A percentile compares a stretch with the other conserved stretches of the same genome.
Evolutionary conservation across 2,888 invertebrate genomes (phyloP).

Genomic region (Blera fallax): DNA sequence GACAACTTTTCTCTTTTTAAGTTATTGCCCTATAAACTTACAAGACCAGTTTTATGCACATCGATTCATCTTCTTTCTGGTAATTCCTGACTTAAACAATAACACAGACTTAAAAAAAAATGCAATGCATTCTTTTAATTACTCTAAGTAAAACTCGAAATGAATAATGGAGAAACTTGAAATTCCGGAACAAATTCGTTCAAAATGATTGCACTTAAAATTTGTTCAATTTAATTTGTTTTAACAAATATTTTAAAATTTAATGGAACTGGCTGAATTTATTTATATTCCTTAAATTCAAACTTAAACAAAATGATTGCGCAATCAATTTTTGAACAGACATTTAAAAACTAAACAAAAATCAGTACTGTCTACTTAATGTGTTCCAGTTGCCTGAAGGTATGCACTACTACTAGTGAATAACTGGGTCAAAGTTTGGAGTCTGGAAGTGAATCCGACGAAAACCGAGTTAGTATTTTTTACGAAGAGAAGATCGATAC

Average conservation of each 20-base stretch:
- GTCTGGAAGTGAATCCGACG: too few species aligned
- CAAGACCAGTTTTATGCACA: background rate
- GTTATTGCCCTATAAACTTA: background rate
- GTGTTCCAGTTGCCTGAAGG: too few species aligned
- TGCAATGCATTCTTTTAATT: background rate
- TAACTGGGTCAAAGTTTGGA: too few species aligned
- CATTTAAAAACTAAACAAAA: too few species aligned
- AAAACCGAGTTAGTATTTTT: too few species aligned
- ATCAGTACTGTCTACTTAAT: too few species aligned
- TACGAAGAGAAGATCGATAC: too few species aligned
- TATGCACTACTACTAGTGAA: too few species aligned
- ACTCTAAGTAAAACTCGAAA: background rate
- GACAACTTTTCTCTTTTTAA: background rate
- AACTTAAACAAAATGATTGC: too few species aligned
- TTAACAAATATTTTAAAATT: background rate
- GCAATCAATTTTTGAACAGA: too few species aligned
- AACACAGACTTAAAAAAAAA: background rate
- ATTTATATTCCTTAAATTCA: too few species aligned
- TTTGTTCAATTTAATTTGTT: background rate
- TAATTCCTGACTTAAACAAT: background rate
- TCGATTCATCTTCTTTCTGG: background rate
- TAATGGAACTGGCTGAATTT: background rate
- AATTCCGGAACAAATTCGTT: background rate
- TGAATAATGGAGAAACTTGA: background rate
- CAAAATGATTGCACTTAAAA: background rate